A percentile compares a stretch with the other conserved stretches of the same genome.
These are phyloP conservation scores for Tachycineta bicolor DNA, from an alignment of 2,113 vertebrate genomes.

Conservation along the genomic window DNA sequence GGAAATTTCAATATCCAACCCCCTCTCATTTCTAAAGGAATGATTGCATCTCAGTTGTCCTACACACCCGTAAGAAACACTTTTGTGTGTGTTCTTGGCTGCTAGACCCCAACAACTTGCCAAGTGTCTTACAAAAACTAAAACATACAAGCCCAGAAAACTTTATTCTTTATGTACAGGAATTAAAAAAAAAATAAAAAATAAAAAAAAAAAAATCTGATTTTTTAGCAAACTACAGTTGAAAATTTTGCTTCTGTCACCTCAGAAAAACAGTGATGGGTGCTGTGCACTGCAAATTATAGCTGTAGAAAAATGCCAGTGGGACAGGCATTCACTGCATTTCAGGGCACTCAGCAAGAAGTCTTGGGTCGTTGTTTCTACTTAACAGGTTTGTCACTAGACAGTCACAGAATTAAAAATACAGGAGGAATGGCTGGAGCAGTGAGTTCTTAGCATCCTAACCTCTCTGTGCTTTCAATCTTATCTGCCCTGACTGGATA, in stretches of 20 bases:
- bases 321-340: background rate
- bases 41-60: background rate
- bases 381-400: background rate
- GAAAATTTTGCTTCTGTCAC: background rate
- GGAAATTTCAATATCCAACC: background rate
- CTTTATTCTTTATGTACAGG: background rate
- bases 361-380: background rate
- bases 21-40: background rate
- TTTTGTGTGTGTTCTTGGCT: background rate
- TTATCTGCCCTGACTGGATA: background rate
- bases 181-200: background rate
- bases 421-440: background rate
- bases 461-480: background rate
- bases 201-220: background rate
- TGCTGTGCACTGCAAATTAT: background rate
- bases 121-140: background rate
- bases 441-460: background rate
- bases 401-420: background rate
- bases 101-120: background rate
- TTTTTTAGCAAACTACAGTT: background rate
- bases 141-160: background rate
- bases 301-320: background rate
- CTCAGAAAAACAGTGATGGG: background rate
- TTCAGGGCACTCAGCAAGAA: background rate
- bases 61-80: background rate